Percentiles rank a stretch among this genome's conserved stretches.
phyloP scores from a whole-genome alignment of 2,113 vertebrate species.

The Bostrychus sinensis region DNA sequence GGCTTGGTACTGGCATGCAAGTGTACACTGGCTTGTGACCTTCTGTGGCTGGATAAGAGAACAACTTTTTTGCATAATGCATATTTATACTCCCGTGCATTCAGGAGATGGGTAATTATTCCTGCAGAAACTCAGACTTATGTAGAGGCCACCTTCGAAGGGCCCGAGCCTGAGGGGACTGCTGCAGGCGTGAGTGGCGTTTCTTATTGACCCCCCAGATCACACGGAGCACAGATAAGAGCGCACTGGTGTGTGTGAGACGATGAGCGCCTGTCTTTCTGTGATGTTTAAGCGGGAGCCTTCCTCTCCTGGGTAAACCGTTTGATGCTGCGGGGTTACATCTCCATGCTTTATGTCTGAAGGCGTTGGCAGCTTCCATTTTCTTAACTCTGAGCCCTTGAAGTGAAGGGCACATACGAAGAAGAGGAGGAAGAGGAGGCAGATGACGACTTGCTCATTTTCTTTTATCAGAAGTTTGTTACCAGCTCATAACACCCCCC shows the following conservation, averaged over 20 bases:
- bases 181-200: constrained; percentile 39
- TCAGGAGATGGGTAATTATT: too few relatives aligned
- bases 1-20: too few relatives aligned
- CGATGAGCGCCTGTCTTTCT: constrained; percentile 12
- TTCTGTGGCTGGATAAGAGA: too few relatives aligned
- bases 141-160: too few relatives aligned
- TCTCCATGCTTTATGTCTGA: constrained; percentile 32
- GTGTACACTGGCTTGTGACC: too few relatives aligned
- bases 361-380: constrained; percentile 55
- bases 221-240: constrained; percentile 23
- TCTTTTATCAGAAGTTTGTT: constrained; percentile 49
- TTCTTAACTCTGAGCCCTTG: constrained; percentile 49
- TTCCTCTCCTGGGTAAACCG: constrained; percentile 5
- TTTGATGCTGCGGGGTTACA: constrained; percentile 18
- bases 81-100: too few relatives aligned
- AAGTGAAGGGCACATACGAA: constrained; percentile 52
- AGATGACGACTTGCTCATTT: constrained; percentile 54
- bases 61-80: too few relatives aligned
- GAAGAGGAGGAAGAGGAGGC: not conserved
- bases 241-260: constrained; percentile 13
- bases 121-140: too few relatives aligned
- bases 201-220: constrained; percentile 47
- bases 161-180: too few relatives aligned
- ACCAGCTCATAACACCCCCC: constrained; percentile 31
- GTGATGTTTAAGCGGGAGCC: constrained; percentile 37